Evolutionary conservation across 2,888 invertebrate genomes (phyloP).

Genomic region (Himalopsyche japonica): DNA sequence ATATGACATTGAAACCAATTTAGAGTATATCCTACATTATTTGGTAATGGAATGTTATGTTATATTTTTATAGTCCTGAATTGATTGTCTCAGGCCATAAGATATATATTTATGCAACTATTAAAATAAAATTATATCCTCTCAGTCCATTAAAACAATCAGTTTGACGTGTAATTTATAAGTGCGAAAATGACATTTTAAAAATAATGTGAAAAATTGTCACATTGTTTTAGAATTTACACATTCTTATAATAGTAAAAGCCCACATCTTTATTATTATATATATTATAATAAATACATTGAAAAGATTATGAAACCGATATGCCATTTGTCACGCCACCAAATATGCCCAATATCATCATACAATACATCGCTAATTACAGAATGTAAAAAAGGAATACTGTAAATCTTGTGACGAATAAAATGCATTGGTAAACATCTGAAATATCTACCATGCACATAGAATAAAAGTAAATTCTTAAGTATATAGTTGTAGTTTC

Average conservation of each 20-base stretch:
- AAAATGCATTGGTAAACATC: neutral
- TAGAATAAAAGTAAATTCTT: neutral
- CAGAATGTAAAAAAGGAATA: neutral
- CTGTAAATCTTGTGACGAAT: too few relatives aligned
- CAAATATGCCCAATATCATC: neutral
- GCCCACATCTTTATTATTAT: neutral
- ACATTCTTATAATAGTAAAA: constrained; percentile 8
- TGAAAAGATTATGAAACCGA: neutral
- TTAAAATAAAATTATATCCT: neutral
- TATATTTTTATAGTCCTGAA: neutral
- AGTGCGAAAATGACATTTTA: constrained; percentile 6
- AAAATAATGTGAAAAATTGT: constrained; percentile 2
- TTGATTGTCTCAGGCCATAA: constrained; percentile 10
- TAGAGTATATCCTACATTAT: too few relatives aligned
- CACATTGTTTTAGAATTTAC: neutral
- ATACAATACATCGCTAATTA: neutral
- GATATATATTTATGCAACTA: neutral
- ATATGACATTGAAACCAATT: too few relatives aligned
- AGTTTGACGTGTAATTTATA: neutral
- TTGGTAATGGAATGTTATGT: neutral
- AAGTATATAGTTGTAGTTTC: constrained; percentile 1
- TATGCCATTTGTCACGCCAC: constrained; percentile 1
- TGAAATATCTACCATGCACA: neutral
- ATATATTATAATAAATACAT: neutral
- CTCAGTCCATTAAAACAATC: neutral